These are phyloP conservation scores for Babylonia areolata DNA, from an alignment of 1,140 invertebrate species.

Conservation along the genomic window DNA sequence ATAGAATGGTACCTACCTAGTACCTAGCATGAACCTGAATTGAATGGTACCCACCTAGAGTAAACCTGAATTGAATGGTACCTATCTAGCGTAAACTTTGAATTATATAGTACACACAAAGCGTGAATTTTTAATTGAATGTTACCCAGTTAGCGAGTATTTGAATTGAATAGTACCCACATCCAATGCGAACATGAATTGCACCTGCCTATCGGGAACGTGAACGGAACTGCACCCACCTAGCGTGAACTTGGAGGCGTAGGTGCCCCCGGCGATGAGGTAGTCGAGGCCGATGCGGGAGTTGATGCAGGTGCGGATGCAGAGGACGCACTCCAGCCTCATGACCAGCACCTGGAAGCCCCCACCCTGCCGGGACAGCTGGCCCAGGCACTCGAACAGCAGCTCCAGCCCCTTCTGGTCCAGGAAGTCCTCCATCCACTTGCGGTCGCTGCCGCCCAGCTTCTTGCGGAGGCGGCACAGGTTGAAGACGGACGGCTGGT, in stretches of 20 bases:
- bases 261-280: constrained; percentile 45
- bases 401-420: constrained; percentile 73
- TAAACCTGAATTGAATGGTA: no score
- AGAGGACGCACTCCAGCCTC: constrained; percentile 76
- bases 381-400: constrained; percentile 75
- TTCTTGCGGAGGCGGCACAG: constrained; percentile 55
- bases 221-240: no score
- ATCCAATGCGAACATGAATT: no score
- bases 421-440: constrained; percentile 77
- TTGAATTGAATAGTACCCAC: no score
- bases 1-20: no score
- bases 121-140: no score
- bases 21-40: no score
- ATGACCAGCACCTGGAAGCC: constrained; percentile 31
- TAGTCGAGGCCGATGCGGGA: constrained; percentile 75
- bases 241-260: constrained; percentile 52
- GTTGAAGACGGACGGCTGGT: constrained; percentile 52
- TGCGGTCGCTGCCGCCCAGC: constrained; percentile 52
- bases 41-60: no score
- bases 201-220: no score
- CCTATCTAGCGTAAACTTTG: no score
- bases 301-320: constrained; percentile 77
- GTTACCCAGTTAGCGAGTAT: no score
- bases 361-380: constrained; percentile 49
- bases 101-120: no score